Evolutionary conservation across 2,113 vertebrate genomes (phyloP).

Genomic region (Copsychus sechellarum): DNA sequence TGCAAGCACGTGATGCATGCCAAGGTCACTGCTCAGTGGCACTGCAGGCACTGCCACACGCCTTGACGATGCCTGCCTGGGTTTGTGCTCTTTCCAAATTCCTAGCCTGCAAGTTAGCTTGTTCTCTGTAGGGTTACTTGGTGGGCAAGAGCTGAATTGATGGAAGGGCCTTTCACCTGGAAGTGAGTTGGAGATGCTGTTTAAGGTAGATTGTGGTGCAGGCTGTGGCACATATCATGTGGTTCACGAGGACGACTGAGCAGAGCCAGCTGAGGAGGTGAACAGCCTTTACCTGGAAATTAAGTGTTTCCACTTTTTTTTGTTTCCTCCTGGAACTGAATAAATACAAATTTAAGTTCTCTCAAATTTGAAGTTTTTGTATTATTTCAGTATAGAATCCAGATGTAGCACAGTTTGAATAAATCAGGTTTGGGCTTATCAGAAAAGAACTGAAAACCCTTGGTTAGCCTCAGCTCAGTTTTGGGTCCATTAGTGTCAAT

Average conservation of each 20-base stretch:
- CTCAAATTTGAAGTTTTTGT: neutral
- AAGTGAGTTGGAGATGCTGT: neutral
- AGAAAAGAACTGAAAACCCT: neutral
- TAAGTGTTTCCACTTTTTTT: neutral
- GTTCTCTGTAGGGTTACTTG: neutral
- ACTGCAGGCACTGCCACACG: neutral
- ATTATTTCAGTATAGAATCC: neutral
- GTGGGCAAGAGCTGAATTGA: neutral
- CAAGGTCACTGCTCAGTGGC: neutral
- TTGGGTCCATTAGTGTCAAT: neutral
- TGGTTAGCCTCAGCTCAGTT: neutral
- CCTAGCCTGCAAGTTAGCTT: neutral
- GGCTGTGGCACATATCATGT: accelerated
- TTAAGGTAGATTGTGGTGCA: neutral
- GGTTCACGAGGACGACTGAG: neutral
- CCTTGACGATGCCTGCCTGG: neutral
- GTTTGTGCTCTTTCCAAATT: neutral
- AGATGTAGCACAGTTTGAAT: accelerated
- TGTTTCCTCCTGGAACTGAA: neutral
- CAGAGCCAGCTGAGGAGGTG: neutral
- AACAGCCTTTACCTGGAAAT: neutral
- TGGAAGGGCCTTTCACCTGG: neutral
- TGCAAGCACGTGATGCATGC: neutral
- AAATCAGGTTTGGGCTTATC: neutral
- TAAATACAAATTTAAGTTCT: neutral